Base-by-base conservation (phyloP, 2,113 vertebrate genomes). In the Vanacampus margaritifer region DNA sequence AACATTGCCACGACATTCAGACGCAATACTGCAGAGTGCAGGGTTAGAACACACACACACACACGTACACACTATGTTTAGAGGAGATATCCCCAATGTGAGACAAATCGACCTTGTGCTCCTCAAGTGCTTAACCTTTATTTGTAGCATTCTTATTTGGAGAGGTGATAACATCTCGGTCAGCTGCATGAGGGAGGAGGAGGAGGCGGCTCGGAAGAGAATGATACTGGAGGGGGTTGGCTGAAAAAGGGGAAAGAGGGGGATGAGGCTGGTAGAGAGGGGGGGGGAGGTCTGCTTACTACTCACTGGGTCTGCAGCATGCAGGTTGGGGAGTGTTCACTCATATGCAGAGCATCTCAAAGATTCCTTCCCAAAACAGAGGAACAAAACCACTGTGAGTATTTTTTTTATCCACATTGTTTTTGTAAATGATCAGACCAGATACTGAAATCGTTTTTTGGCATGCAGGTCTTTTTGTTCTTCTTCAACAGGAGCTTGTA, bases 221-320 rank as follows among this genome's bases (percentile, higher is more conserved):
- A 66, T 62, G 54, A 64, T 54, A 59, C 51, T 73, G 74, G 64
- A 65, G 62, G 53, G 53, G 46, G 12, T 51, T 36, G 46, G 69
- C 21, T 35, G 60, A 48, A 50, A 39, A 28, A 36, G n/a, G 26
- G 24, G 41, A 35, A 19, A 32, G 28, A 32, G 53, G 48, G 50
- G 67, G 28, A 54, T 46, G 60, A 67, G 65, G 43, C 43, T 69
- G 67, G 69, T 59, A 70, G 70, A 48, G n/a, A n/a, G n/a, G 78
- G 82, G 72, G 78, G 80, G 83, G 79, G 74, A 86, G 80, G 79
- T 80, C 71, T 83, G 73, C 76, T 85, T 81, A 82, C 82, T 85
- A 73, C 79, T 83, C 51, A 53, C 69, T 69, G 79, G 73, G 66
- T 81, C 81, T 83, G 81, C 84, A 85, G 81, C 79, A 28, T 84